Evolutionary conservation across 2,888 invertebrate species (phyloP).

Genomic region (Aphidoletes aphidimyza): DNA sequence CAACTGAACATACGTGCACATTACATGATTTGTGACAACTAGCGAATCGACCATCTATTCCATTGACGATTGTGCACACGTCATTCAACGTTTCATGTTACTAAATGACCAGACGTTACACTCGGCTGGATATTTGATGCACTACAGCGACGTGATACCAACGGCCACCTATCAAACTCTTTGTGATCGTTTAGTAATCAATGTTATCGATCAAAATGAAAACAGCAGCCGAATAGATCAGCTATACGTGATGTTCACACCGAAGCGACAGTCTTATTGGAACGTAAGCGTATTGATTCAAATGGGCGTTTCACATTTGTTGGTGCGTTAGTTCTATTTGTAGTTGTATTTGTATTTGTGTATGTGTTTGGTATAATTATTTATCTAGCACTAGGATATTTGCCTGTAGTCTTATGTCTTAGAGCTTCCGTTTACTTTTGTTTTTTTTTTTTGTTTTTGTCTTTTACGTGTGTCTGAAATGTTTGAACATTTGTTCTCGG

Average conservation of each 20-base stretch:
- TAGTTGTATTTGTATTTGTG: neutral
- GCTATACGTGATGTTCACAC: no score
- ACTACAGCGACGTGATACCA: no score
- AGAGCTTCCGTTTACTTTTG: neutral
- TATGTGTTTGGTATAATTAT: no score
- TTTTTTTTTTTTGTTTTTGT: no score
- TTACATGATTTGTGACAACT: conserved; percentile 23
- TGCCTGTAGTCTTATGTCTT: neutral
- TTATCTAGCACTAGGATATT: neutral
- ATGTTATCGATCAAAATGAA: no score
- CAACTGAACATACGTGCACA: neutral
- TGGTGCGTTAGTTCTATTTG: neutral
- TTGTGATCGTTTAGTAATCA: no score
- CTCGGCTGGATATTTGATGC: no score
- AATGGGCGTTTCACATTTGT: neutral
- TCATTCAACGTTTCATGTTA: neutral
- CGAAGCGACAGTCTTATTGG: no score
- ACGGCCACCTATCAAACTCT: no score
- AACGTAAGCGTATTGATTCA: neutral
- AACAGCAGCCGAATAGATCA: no score
- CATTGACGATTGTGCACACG: neutral
- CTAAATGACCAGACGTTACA: no score
- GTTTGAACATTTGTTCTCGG: neutral
- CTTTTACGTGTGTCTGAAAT: neutral
- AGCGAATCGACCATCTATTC: neutral